Evolutionary conservation across 2,888 invertebrate genomes (phyloP).

Genomic region (Diadegma fenestrale): DNA sequence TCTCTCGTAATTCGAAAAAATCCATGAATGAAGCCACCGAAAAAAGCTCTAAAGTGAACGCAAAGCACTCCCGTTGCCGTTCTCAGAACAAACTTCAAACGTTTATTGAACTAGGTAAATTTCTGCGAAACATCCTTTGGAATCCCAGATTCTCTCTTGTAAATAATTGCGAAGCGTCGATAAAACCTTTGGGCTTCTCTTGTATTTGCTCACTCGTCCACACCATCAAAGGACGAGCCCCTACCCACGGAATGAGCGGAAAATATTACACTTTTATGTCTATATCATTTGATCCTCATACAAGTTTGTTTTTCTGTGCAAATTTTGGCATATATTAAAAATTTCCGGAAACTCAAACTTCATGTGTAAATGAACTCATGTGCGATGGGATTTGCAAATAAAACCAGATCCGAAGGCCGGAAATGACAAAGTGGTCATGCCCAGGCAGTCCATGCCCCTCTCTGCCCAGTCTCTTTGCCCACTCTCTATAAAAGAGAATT

Average conservation of each 20-base stretch:
- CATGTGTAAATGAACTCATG: slow-evolving; percentile 19
- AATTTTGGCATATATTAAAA: slow-evolving; percentile 24
- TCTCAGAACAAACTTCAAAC: slow-evolving; percentile 40
- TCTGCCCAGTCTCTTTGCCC: no score
- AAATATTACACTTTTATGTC: slow-evolving; percentile 19
- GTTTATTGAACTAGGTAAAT: slow-evolving; percentile 15
- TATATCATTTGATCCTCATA: background rate
- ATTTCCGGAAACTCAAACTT: background rate
- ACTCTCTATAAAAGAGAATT: slow-evolving; percentile 10
- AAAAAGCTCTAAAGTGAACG: slow-evolving; percentile 67
- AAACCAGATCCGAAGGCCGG: background rate
- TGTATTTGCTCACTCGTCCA: background rate
- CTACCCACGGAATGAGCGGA: slow-evolving; percentile 9
- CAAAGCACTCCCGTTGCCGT: slow-evolving; percentile 31
- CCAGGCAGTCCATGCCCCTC: no score
- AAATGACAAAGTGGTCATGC: no score
- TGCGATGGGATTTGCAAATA: slow-evolving; percentile 7
- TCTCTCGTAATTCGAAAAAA: slow-evolving; percentile 58
- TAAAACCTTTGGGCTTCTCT: slow-evolving; percentile 2
- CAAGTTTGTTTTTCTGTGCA: background rate
- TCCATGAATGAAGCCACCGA: slow-evolving; percentile 69
- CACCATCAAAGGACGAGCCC: background rate
- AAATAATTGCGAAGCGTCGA: slow-evolving; percentile 79
- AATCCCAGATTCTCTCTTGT: slow-evolving; percentile 78
- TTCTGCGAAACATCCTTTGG: slow-evolving; percentile 73